Conservation (phyloP, 2,888 invertebrate genomes). For the Volucella inflata region DNA sequence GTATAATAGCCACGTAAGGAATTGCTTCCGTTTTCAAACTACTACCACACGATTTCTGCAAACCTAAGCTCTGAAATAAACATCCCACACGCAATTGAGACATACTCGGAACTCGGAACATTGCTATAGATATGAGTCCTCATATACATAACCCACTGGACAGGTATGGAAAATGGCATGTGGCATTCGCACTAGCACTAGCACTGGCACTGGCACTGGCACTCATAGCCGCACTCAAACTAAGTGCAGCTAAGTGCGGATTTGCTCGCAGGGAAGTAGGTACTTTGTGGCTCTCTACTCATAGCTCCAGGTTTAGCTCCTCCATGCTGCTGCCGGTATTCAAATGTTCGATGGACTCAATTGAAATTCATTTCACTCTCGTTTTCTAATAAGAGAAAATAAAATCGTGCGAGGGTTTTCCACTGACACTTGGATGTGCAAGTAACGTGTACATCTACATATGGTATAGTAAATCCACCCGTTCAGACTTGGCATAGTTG, state of each 20-base stretch:
- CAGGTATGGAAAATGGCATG: constrained; percentile 33
- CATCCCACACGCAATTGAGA: constrained; percentile 64
- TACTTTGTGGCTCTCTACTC: neutral
- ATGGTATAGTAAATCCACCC: constrained; percentile 13
- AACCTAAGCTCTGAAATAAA: constrained; percentile 45
- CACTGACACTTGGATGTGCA: too few species aligned
- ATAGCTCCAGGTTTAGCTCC: too few species aligned
- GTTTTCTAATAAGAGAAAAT: constrained; percentile 16
- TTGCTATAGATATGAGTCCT: too few species aligned
- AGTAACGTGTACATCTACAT: neutral
- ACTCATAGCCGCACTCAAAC: neutral
- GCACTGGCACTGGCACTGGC: neutral
- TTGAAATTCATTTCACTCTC: constrained; percentile 75
- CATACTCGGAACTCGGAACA: constrained; percentile 17
- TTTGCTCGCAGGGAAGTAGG: constrained; percentile 26
- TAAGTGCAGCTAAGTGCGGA: constrained; percentile 40
- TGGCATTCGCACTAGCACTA: neutral
- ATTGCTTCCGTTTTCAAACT: constrained; percentile 61
- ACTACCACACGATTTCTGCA: constrained; percentile 43
- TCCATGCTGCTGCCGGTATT: neutral
- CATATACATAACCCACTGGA: constrained; percentile 11
- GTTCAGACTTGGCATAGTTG: constrained; percentile 32
- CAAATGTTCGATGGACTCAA: constrained; percentile 65
- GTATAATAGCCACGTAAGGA: constrained; percentile 53
- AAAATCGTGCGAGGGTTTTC: constrained; percentile 32